Evolutionary conservation across 2,888 invertebrate genomes (phyloP).

Genomic region (Timandra comae): DNA sequence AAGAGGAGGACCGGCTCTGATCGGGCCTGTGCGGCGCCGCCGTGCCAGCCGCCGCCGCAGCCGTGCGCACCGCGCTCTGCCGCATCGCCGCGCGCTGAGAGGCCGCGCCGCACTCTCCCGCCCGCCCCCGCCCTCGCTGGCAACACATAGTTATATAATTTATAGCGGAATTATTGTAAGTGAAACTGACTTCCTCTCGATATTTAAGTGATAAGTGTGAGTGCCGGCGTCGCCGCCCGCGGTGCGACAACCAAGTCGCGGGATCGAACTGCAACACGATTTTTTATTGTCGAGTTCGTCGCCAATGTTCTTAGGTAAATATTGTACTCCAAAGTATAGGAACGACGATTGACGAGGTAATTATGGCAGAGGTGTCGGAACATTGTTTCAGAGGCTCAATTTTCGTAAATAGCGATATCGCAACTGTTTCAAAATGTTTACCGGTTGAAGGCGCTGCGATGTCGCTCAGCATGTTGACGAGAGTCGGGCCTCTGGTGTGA

Average conservation of each 20-base stretch:
- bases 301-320: conserved; percentile 58
- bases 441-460: too few relatives aligned
- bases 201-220: conserved; percentile 56
- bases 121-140: conserved; percentile 10
- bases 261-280: conserved; percentile 41
- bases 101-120: conserved; percentile 25
- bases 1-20: conserved; percentile 84
- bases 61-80: conserved; percentile 61
- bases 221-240: conserved; percentile 33
- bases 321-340: conserved; percentile 10
- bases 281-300: conserved; percentile 53
- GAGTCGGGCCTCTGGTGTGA: too few relatives aligned
- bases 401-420: too few relatives aligned
- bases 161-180: conserved; percentile 68
- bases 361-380: too few relatives aligned
- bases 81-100: conserved; percentile 56
- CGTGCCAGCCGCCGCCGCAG: conserved; percentile 62
- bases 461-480: too few relatives aligned
- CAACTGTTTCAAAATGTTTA: too few relatives aligned
- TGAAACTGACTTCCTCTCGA: conserved; percentile 73
- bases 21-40: conserved; percentile 74
- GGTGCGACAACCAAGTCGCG: conserved; percentile 28
- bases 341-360: conserved; percentile 4
- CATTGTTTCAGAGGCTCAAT: too few relatives aligned
- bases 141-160: conserved; percentile 15